phyloP scores from a whole-genome alignment of 2,888 invertebrate genomes.

The Phyllotreta striolata region DNA sequence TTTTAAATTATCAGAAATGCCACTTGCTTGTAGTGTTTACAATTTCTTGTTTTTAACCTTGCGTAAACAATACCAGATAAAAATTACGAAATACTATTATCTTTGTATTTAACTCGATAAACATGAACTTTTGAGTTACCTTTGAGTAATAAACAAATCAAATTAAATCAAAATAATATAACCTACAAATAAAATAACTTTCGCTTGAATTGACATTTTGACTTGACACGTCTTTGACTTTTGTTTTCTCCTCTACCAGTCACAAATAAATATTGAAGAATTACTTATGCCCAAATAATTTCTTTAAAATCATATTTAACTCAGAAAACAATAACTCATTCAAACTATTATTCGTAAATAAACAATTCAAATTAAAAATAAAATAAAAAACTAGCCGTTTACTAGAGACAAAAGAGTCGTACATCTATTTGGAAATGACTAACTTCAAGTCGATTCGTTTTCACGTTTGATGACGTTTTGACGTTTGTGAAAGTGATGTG shows the following conservation, averaged over 20 bases:
- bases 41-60: not conserved
- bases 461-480: slow-evolving; percentile 41
- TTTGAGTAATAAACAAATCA: too few species aligned
- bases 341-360: too few species aligned
- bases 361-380: too few species aligned
- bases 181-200: too few species aligned
- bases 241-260: too few species aligned
- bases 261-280: too few species aligned
- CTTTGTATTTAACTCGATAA: not conserved
- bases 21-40: not conserved
- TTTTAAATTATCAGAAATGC: not conserved
- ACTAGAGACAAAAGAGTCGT: not conserved
- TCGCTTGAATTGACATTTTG: too few species aligned
- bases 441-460: slow-evolving; percentile 16
- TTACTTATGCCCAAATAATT: too few species aligned
- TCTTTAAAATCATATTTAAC: too few species aligned
- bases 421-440: not conserved
- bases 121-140: not conserved
- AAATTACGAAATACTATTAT: not conserved
- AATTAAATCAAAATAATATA: too few species aligned
- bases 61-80: not conserved
- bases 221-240: too few species aligned
- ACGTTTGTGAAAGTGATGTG: slow-evolving; percentile 34
- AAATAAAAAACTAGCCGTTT: not conserved
- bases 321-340: too few species aligned